These are phyloP conservation scores for Nesoenas mayeri DNA, from an alignment of 2,113 vertebrate species.

Conservation along the genomic window DNA sequence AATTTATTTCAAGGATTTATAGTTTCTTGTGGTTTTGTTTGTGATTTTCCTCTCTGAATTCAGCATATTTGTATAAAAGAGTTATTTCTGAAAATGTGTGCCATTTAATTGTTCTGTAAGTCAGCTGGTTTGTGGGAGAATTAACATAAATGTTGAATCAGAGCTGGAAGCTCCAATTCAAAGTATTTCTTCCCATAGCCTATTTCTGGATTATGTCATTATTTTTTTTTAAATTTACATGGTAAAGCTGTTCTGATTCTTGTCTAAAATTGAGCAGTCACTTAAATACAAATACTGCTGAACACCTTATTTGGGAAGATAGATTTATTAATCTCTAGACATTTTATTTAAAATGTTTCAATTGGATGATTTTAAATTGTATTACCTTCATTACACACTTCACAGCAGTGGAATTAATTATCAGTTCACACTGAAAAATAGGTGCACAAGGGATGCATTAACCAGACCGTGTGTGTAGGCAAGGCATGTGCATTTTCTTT, in stretches of 20 bases:
- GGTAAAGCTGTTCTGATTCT: conserved; percentile 44
- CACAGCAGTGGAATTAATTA: not conserved
- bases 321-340: not conserved
- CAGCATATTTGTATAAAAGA: not conserved
- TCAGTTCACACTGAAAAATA: not conserved
- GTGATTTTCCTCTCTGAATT: not conserved
- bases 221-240: not conserved
- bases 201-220: not conserved
- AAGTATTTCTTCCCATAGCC: not conserved
- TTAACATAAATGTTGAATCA: not conserved
- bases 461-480: not conserved
- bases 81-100: not conserved
- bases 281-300: not conserved
- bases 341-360: not conserved
- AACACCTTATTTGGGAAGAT: not conserved
- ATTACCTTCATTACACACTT: not conserved
- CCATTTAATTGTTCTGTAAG: not conserved
- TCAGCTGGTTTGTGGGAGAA: not conserved
- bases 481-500: not conserved
- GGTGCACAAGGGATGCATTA: not conserved
- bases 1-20: not conserved
- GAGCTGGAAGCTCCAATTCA: not conserved
- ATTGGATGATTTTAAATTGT: not conserved
- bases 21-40: not conserved
- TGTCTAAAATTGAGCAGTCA: not conserved